These are phyloP conservation scores for Dufourea novaeangliae DNA, from an alignment of 1,140 invertebrate species.

Conservation along the genomic window DNA sequence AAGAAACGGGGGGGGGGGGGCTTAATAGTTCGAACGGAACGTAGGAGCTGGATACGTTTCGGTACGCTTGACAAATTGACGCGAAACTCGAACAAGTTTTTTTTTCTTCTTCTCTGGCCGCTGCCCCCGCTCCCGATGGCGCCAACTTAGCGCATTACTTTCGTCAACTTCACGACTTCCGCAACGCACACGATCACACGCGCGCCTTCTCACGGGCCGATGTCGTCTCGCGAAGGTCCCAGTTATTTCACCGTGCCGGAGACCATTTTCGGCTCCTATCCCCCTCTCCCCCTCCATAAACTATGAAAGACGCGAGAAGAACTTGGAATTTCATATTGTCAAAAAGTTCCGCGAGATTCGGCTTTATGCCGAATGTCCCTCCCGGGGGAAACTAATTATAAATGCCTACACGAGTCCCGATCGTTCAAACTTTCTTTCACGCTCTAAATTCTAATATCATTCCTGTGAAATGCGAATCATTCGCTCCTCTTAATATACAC, in stretches of 20 bases:
- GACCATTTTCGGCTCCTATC: constrained; percentile 29
- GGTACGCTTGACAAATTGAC: constrained; percentile 66
- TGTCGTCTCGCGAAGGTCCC: neutral
- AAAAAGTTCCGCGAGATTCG: neutral
- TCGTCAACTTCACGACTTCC: constrained; percentile 41
- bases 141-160: constrained; percentile 45
- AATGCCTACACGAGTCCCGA: neutral
- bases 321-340: constrained; percentile 21
- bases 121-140: neutral
- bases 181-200: neutral
- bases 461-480: too few species aligned
- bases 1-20: neutral
- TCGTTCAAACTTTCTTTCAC: constrained; percentile 6
- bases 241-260: constrained; percentile 42
- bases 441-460: too few species aligned
- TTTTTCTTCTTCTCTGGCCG: neutral
- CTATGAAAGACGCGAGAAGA: constrained; percentile 17
- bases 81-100: constrained; percentile 46
- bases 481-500: too few species aligned
- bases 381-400: neutral
- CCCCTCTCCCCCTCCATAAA: neutral
- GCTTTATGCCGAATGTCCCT: neutral
- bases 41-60: constrained; percentile 54
- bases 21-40: constrained; percentile 59
- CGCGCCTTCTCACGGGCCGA: constrained; percentile 13